Evolutionary conservation across 1,140 invertebrate species (phyloP).

Genomic region (Telenomus remus): DNA sequence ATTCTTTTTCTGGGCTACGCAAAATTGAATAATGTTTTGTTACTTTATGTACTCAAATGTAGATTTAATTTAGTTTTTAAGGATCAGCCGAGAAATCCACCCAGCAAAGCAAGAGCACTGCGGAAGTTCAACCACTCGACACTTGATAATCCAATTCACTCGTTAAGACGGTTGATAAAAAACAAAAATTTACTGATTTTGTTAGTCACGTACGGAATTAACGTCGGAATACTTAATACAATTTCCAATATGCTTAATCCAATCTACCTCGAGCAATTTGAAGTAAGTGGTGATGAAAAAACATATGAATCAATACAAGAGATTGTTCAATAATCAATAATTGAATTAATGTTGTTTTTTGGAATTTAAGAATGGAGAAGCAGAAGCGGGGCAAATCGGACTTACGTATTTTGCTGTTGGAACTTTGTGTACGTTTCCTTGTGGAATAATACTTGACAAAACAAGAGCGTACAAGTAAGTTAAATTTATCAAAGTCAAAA

Average conservation of each 20-base stretch:
- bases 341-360: neutral
- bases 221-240: conserved; percentile 82
- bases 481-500: conserved; percentile 1
- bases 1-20: neutral
- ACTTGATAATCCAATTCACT: conserved; percentile 29
- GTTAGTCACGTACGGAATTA: conserved; percentile 80
- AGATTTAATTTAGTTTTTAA: conserved; percentile 76
- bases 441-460: conserved; percentile 79
- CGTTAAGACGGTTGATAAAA: conserved; percentile 70
- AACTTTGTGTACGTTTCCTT: conserved; percentile 78
- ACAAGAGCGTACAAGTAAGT: conserved; percentile 51
- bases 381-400: conserved; percentile 79
- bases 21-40: neutral
- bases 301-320: neutral
- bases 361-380: conserved; percentile 66
- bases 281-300: conserved; percentile 69
- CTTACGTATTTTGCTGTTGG: conserved; percentile 80
- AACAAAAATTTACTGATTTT: conserved; percentile 78
- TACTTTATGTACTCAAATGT: conserved; percentile 2
- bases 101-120: conserved; percentile 67
- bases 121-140: conserved; percentile 36
- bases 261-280: conserved; percentile 77
- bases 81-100: conserved; percentile 76
- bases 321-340: neutral
- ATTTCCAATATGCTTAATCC: conserved; percentile 81